phyloP scores from a whole-genome alignment of 1,140 invertebrate genomes.

The Zaprionus gabonicus region DNA sequence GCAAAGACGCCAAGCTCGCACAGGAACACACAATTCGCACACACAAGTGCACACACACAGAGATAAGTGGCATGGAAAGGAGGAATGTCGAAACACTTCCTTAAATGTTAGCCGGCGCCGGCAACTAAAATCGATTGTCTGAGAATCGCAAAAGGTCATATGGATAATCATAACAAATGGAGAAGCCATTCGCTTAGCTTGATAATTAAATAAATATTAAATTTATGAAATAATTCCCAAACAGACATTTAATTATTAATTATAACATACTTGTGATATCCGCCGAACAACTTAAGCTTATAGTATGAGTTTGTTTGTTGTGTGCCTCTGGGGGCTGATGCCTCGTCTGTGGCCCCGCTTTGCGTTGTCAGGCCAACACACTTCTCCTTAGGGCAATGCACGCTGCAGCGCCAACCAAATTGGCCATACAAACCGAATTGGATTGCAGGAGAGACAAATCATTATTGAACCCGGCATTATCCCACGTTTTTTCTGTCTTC shows the following conservation, averaged over 20 bases:
- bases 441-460: neutral
- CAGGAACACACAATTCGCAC: neutral
- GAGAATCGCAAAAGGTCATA: constrained; percentile 43
- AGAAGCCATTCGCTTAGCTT: constrained; percentile 1
- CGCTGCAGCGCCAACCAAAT: constrained; percentile 8
- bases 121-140: constrained; percentile 64
- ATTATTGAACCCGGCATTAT: constrained; percentile 58
- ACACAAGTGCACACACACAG: neutral
- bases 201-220: constrained; percentile 28
- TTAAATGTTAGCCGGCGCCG: constrained; percentile 38
- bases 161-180: neutral
- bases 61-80: neutral
- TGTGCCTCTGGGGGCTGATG: constrained; percentile 6
- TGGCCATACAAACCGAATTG: constrained; percentile 3
- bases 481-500: constrained; percentile 13
- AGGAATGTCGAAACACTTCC: constrained; percentile 27
- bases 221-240: constrained; percentile 41
- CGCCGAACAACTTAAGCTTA: neutral
- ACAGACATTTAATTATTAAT: constrained; percentile 18
- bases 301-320: neutral
- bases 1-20: constrained; percentile 22
- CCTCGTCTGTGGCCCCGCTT: neutral
- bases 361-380: constrained; percentile 57
- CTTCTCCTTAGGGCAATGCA: constrained; percentile 37
- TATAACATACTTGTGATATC: constrained; percentile 40